These are phyloP conservation scores for Dipodomys stephensi DNA, from an alignment of 2,113 vertebrate species.

Conservation along the genomic window DNA sequence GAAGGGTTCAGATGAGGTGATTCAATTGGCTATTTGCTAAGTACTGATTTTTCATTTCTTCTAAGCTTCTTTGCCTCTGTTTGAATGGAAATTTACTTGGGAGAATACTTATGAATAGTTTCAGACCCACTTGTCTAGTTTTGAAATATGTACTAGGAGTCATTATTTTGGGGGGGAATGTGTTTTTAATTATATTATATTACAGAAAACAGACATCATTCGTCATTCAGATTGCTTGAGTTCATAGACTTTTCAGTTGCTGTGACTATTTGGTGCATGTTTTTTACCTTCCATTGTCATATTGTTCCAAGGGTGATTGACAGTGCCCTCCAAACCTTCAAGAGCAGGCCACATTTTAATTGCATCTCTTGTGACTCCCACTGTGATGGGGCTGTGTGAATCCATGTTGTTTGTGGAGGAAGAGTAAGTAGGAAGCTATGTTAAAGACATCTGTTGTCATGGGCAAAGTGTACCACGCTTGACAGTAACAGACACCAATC, in stretches of 20 bases:
- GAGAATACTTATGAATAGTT: not conserved
- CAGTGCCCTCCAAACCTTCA: not conserved
- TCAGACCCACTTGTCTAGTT: not conserved
- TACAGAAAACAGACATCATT: not conserved
- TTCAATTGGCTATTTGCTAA: not conserved
- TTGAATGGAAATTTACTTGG: constrained; percentile 15
- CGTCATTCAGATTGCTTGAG: constrained; percentile 1
- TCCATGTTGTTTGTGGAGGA: not conserved
- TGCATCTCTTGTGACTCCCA: not conserved
- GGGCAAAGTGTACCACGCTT: not conserved
- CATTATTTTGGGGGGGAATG: not conserved
- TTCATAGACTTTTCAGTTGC: not conserved
- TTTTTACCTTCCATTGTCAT: not conserved
- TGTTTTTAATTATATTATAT: constrained; percentile 15
- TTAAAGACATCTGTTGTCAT: constrained; percentile 44
- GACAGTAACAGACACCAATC: constrained; percentile 18
- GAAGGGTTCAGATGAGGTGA: not conserved
- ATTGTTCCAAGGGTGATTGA: constrained; percentile 41
- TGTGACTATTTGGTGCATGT: not conserved
- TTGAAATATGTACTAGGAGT: not conserved
- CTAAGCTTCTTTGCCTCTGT: constrained; percentile 23
- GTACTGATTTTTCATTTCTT: constrained; percentile 34
- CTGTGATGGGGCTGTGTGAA: not conserved
- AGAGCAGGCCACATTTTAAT: not conserved
- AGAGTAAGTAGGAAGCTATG: not conserved